Base-by-base conservation (phyloP, 2,888 invertebrate species). In the Dolichopus griseipennis region DNA sequence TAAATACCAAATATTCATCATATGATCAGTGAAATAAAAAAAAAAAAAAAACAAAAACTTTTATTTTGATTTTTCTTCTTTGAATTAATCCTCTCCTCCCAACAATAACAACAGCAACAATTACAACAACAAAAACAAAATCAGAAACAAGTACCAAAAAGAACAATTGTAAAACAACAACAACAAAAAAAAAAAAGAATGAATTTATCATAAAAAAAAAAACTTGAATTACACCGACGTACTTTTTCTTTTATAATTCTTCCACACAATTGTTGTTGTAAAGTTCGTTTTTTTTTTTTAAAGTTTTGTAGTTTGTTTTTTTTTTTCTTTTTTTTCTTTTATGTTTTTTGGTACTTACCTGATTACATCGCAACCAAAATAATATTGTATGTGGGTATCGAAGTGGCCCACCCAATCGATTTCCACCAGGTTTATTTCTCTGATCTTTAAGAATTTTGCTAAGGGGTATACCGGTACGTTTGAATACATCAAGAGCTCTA, bases 291-390 rank as follows among this genome's bases (percentile, higher is more conserved):
- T 61, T 61, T 66, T 27, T 6, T 20, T 61, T 61, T 61, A 61
- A 61, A 3, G 27, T 62, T 52, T 52, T 52, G 9, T 52, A n/a
- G 15, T 52, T 52, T 7, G 5, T 52, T 52, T 4, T 52, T 7
- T 52, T n/a, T 12, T 52, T 41, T 34, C 15, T 6, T 65, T 3
- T 37, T 65, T 37, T 41, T 3, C 15, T 22, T 33, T 20, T 7
- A 33, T 37, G 18, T 22, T 22, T 22, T 34, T 64, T 37, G 15
- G 15, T 37, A 68, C 66, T 79, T 79, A 90, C 90, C 85, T 89
- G 88, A 71, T 93, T 87, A 76, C 93, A 93, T 74, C 88, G 88
- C 8, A 97, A 82, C 95, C 95, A 96, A 62, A 97, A 83, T 67
- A 97, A 85, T 71, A 92, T 81, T 1, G 90, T 87, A 74, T 91